phyloP scores from a whole-genome alignment of 2,797 vertebrate genomes.

The Cercopithecus petaurista region DNA sequence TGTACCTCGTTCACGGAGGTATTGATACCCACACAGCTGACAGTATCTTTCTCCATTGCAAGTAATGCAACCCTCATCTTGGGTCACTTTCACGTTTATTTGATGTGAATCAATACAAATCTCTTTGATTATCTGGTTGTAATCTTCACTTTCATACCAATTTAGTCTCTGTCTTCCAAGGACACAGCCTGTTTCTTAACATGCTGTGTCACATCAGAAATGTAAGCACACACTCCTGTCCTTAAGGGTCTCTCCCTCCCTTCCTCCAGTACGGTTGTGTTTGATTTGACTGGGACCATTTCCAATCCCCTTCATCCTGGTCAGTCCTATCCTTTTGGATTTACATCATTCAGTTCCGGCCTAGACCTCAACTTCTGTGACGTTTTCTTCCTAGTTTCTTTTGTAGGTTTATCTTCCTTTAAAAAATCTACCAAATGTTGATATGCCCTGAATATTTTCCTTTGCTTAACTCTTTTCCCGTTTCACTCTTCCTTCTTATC shows the following conservation, averaged over 20 bases:
- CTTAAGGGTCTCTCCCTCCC: no score
- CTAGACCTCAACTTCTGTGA: background rate
- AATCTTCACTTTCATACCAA: background rate
- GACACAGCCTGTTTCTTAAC: background rate
- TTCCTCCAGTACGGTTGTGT: fast-evolving
- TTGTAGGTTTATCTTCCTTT: background rate
- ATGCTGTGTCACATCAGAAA: background rate
- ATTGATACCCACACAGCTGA: background rate
- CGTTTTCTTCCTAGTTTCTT: background rate
- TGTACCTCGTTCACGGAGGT: no score
- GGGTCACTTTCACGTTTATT: no score
- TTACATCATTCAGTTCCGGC: background rate
- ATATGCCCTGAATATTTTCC: background rate
- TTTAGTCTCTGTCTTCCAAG: background rate
- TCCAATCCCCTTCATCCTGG: background rate
- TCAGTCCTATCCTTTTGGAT: no score
- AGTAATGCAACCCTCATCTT: background rate
- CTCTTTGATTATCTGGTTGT: background rate
- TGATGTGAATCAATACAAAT: background rate
- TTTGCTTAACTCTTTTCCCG: background rate
- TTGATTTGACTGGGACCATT: background rate
- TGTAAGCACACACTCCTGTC: background rate
- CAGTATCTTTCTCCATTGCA: background rate
- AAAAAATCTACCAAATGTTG: background rate
- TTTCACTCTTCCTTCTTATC: background rate